Conservation (phyloP, 2,113 vertebrate species). For the Cottus gobio region DNA sequence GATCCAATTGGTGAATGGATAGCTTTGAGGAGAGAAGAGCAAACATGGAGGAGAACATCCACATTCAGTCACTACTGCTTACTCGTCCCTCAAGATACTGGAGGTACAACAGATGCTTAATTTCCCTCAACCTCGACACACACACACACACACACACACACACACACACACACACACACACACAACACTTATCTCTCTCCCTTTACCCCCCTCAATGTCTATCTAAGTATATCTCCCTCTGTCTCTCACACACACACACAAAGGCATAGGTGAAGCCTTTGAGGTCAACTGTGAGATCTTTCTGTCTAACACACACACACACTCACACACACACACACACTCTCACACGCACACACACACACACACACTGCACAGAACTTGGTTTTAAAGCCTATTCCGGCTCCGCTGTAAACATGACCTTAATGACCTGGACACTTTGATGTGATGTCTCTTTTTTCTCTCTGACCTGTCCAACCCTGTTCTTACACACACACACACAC, state of each 20-base stretch:
- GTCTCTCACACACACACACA: constrained; percentile 1
- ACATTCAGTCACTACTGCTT: constrained; percentile 36
- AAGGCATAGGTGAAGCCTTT: constrained; percentile 16
- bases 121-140: constrained; percentile 2
- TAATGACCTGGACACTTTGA: constrained; percentile 42
- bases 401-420: constrained; percentile 53
- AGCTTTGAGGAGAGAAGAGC: constrained; percentile 1
- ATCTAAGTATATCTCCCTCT: constrained; percentile 1
- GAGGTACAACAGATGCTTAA: constrained; percentile 41
- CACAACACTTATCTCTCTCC: constrained; percentile 5
- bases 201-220: neutral
- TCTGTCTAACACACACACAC: constrained; percentile 4
- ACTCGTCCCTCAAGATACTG: constrained; percentile 44
- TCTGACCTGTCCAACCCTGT: constrained; percentile 46
- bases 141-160: constrained; percentile 17
- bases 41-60: neutral
- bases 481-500: neutral
- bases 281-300: constrained; percentile 28
- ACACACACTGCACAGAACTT: neutral
- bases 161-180: constrained; percentile 17
- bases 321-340: constrained; percentile 4
- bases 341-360: neutral
- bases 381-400: constrained; percentile 44
- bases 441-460: constrained; percentile 34
- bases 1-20: constrained; percentile 31